These are phyloP conservation scores for Psittacula cyanocephala DNA, from an alignment of 2,113 vertebrate species.

Conservation along the genomic window DNA sequence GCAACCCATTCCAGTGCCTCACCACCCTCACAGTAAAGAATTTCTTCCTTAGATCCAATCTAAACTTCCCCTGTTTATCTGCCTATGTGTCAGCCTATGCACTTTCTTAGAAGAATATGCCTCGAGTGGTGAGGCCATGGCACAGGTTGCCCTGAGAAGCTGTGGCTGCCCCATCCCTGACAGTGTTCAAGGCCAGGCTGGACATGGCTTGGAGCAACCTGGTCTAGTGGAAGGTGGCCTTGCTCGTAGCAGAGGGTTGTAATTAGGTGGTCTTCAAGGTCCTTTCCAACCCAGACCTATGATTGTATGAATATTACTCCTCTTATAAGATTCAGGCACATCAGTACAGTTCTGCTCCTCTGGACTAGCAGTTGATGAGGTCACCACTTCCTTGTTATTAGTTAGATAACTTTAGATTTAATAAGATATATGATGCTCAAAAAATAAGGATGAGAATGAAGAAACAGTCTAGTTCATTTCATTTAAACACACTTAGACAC, in stretches of 20 bases:
- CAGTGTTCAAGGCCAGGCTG: neutral
- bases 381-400: neutral
- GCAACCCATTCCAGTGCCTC: too few species aligned
- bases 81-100: rapidly evolving
- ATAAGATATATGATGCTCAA: neutral
- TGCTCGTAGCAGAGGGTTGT: neutral
- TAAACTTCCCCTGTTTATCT: neutral
- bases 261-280: neutral
- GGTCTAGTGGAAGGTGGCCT: neutral
- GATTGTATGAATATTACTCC: neutral
- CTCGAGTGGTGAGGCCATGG: neutral
- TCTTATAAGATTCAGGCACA: neutral
- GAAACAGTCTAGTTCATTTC: neutral
- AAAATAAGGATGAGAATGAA: neutral
- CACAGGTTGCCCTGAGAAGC: neutral
- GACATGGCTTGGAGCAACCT: neutral
- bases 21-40: too few species aligned
- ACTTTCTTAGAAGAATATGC: neutral
- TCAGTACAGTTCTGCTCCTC: neutral
- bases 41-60: too few species aligned
- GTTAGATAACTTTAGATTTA: neutral
- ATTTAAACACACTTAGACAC: neutral
- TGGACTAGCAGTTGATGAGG: neutral
- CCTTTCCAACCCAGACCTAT: neutral
- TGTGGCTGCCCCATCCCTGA: neutral